Conservation (phyloP, 2,888 invertebrate genomes). For the Spodoptera littoralis region DNA sequence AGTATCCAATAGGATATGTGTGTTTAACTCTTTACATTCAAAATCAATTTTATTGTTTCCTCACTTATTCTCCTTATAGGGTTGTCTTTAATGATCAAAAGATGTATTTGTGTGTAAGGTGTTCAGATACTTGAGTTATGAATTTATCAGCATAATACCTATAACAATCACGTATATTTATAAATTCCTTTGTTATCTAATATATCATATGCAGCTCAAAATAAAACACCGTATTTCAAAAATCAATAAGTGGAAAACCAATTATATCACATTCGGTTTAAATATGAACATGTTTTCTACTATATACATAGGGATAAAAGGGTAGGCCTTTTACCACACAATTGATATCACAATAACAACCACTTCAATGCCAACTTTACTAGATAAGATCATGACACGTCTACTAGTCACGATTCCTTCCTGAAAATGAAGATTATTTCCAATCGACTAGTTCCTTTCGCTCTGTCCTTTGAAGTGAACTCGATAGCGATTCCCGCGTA, state of each 20-base stretch:
- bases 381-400: conserved; percentile 49
- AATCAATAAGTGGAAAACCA: no score
- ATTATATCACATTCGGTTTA: no score
- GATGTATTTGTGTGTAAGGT: background rate
- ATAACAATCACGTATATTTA: no score
- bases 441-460: conserved; percentile 69
- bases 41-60: conserved; percentile 14
- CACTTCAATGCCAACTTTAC: conserved; percentile 14
- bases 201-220: no score
- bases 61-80: background rate
- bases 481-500: conserved; percentile 51
- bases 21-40: conserved; percentile 33
- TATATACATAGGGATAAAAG: no score
- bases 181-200: no score
- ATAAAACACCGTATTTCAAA: no score
- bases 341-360: conserved; percentile 6
- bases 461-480: conserved; percentile 62
- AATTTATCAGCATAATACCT: no score
- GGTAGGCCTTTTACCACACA: no score
- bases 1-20: conserved; percentile 36
- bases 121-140: no score
- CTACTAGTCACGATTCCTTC: conserved; percentile 50
- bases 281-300: no score
- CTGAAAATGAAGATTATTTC: conserved; percentile 72
- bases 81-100: background rate